phyloP scores from a whole-genome alignment of 2,113 vertebrate genomes.

The Ranitomeya variabilis region DNA sequence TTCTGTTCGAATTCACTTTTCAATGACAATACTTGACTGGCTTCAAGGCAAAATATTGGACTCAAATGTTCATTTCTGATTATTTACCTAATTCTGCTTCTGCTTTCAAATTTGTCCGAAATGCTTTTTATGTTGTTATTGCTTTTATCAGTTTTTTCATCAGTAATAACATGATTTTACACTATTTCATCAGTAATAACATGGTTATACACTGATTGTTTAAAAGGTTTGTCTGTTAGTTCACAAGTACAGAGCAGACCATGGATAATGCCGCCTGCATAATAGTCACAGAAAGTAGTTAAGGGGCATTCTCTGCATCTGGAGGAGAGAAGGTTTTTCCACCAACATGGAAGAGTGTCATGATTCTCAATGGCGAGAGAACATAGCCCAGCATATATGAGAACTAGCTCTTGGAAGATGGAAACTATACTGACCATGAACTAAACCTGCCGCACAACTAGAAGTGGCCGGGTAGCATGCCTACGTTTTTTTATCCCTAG shows the following conservation, averaged over 20 bases:
- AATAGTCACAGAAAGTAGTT: not conserved
- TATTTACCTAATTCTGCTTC: not conserved
- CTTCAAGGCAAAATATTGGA: slow-evolving; percentile 25
- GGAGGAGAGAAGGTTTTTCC: too few relatives aligned
- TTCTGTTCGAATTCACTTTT: slow-evolving; percentile 39
- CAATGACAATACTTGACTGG: slow-evolving; percentile 30
- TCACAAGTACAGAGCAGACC: not conserved
- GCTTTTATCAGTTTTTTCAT: not conserved
- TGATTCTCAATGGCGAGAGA: too few relatives aligned
- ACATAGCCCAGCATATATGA: too few relatives aligned
- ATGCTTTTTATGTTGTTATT: not conserved
- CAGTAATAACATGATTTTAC: not conserved
- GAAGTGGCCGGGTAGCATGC: too few relatives aligned
- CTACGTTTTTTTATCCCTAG: too few relatives aligned
- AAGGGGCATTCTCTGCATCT: too few relatives aligned
- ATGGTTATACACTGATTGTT: slow-evolving; percentile 4
- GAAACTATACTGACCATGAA: too few relatives aligned
- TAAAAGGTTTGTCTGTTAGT: slow-evolving; percentile 16
- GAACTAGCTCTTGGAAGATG: too few relatives aligned
- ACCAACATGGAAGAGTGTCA: too few relatives aligned
- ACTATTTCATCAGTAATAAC: not conserved
- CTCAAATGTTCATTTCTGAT: slow-evolving; percentile 26
- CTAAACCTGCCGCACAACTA: too few relatives aligned
- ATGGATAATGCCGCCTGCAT: not conserved
- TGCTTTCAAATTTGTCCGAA: not conserved